Base-by-base conservation (phyloP, 2,888 invertebrate species). In the Noctua comes region DNA sequence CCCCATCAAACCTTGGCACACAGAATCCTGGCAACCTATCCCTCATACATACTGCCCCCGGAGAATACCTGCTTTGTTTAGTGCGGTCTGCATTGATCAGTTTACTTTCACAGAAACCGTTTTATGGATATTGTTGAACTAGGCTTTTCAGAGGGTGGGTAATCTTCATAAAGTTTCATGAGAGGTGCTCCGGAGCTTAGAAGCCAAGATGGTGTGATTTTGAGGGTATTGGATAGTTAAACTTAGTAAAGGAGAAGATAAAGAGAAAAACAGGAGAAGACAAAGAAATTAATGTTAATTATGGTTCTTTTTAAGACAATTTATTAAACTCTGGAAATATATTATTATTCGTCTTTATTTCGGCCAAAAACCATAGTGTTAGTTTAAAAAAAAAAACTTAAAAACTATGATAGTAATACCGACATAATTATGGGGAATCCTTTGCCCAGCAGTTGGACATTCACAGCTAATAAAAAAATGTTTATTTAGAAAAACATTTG, bases 41-140 rank as follows among this genome's bases (percentile, higher is more conserved):
- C 91, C 89, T 92, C 91, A 92, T 90, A 91, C 88, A 86, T 80
- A 86, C 82, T 73, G 62, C 87, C 77, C 91, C 77, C 70, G 76
- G 90, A 88, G 85, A 75, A 79, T 87, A 88, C 89, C 88, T 90
- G 91, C 82, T 90, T 88, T 88, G 89, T 90, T 89, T 88, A 89
- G 88, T 88, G 88, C 85, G 86, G 86, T 84, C 88, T 74, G 68
- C 80, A 78, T 84, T 87, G 87, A 87, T 88, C 88, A 87, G 85
- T 80, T 85, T 83, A 86, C 84, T 87, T 81, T 84, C 85, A 76
- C 72, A 74, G 76, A 66, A 76, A 86, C 86, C 74, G 76, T 83
- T 85, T 85, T 83, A 84, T 78, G 68, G 82, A 72, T 82, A 84
- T 79, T 79, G 82, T 72, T 57, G 36, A 79, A 86, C 86, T 69